A percentile compares a stretch with the other conserved stretches of the same genome.
Evolutionary conservation across 1,140 invertebrate genomes (phyloP).

Genomic region (Microplitis mediator): DNA sequence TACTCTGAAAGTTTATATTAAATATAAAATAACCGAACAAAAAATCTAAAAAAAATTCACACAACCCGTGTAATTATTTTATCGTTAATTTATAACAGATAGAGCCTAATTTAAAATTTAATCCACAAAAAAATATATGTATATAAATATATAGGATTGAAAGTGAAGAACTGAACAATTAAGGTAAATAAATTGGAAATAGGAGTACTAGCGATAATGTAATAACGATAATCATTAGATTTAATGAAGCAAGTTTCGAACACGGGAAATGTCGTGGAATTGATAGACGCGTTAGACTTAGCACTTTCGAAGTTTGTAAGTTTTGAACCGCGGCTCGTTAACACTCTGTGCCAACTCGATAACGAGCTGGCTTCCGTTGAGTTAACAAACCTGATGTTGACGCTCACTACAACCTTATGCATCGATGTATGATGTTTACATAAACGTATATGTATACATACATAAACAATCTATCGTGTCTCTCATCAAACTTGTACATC

Average conservation of each 20-base stretch:
- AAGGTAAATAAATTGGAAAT: too few species aligned
- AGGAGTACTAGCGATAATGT: too few species aligned
- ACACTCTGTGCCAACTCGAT: not conserved
- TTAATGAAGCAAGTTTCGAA: not conserved
- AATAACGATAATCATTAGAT: not conserved
- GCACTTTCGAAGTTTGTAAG: not conserved
- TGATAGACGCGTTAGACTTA: constrained; percentile 4
- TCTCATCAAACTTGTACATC: too few species aligned
- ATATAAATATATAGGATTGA: too few species aligned
- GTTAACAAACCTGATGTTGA: constrained; percentile 2
- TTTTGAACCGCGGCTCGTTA: not conserved
- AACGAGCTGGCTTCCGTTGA: not conserved
- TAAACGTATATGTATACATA: not conserved
- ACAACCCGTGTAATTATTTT: too few species aligned
- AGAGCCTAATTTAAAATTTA: too few species aligned
- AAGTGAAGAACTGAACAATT: too few species aligned
- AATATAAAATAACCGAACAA: too few species aligned
- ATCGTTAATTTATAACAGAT: too few species aligned
- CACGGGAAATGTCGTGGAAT: not conserved
- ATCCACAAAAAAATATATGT: too few species aligned
- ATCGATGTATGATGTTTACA: not conserved
- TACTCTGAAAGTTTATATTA: constrained; percentile 45
- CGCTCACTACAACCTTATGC: not conserved
- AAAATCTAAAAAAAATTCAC: too few species aligned
- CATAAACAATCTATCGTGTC: not conserved